Evolutionary conservation across 2,888 invertebrate species (phyloP).

Genomic region (Stenolophus ochropezus): DNA sequence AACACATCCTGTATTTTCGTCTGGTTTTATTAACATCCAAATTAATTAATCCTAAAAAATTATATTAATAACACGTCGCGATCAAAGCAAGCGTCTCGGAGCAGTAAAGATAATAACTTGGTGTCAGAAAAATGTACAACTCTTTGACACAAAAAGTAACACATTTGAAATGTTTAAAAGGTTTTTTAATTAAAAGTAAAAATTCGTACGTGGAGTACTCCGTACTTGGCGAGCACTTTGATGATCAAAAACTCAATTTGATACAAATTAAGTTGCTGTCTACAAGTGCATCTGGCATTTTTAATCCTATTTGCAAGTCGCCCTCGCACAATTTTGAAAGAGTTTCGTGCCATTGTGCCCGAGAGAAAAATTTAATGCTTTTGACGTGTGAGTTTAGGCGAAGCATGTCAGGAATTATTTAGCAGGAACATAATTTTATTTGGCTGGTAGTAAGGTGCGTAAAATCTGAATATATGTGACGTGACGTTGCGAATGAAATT

Average conservation of each 20-base stretch:
- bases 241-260: conserved; percentile 34
- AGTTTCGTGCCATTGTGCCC: background rate
- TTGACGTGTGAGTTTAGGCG: conserved; percentile 6
- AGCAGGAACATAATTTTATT: background rate
- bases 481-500: background rate
- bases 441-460: background rate
- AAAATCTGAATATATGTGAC: background rate
- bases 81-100: background rate
- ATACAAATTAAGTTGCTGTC: conserved; percentile 16
- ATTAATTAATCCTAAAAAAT: conserved; percentile 24
- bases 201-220: background rate
- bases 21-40: conserved; percentile 20
- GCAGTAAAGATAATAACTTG: conserved; percentile 1
- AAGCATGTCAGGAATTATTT: background rate
- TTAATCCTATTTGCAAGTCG: background rate
- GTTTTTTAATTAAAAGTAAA: conserved; percentile 38
- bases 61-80: conserved; percentile 27
- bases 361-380: background rate
- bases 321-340: background rate
- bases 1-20: background rate
- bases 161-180: conserved; percentile 1
- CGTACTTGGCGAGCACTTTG: background rate
- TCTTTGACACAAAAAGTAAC: conserved; percentile 27
- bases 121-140: background rate
- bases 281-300: conserved; percentile 3